These are phyloP conservation scores for Caloenas nicobarica DNA, from an alignment of 2,113 vertebrate species.

Conservation along the genomic window DNA sequence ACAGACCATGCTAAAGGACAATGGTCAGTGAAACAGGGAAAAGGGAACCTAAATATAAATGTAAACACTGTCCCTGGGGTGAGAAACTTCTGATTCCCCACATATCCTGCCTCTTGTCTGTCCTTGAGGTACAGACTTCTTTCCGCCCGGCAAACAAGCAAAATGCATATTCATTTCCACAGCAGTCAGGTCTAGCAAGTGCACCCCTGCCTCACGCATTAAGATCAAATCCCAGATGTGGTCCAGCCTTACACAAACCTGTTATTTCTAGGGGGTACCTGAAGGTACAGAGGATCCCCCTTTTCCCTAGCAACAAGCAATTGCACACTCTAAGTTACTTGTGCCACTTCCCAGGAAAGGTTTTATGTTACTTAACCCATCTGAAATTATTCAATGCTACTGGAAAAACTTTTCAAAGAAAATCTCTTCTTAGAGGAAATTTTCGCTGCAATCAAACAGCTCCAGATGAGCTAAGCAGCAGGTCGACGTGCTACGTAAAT, in stretches of 20 bases:
- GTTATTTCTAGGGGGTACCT: background rate
- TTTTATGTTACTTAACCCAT: background rate
- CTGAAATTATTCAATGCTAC: slow-evolving; percentile 4
- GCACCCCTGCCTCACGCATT: background rate
- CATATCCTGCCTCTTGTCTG: background rate
- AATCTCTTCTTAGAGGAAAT: slow-evolving; percentile 22
- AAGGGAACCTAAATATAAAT: background rate
- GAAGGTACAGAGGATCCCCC: background rate
- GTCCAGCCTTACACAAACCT: background rate
- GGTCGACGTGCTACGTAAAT: slow-evolving; percentile 4
- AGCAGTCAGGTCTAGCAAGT: background rate
- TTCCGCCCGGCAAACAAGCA: background rate
- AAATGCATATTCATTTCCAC: background rate
- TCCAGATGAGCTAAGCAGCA: slow-evolving; percentile 48
- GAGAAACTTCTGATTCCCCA: background rate
- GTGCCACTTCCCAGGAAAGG: background rate
- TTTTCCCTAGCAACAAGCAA: background rate
- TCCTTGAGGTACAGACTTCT: background rate
- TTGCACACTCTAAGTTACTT: background rate
- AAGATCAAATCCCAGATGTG: background rate
- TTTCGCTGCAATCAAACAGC: background rate
- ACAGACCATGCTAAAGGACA: background rate
- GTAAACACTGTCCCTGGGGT: background rate
- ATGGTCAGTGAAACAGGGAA: fast-evolving
- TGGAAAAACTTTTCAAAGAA: slow-evolving; percentile 9